Evolutionary conservation across 2,888 invertebrate genomes (phyloP), one percentile per base, ranked within the genome.

Genomic region (Dimorphilus gyrociliatus): DNA sequence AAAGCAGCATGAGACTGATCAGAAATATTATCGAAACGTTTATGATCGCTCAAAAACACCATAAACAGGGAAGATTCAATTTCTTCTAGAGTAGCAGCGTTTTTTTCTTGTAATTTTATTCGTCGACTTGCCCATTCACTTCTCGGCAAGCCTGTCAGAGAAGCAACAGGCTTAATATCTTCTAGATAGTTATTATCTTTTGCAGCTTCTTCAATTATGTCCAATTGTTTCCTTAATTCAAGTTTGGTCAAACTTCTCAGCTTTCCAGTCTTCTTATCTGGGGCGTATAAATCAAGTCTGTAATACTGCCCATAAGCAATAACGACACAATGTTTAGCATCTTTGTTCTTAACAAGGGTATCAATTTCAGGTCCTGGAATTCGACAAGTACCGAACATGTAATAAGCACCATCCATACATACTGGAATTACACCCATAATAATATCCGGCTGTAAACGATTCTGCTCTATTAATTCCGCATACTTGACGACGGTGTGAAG

Each of bases 121-220:
- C n/a, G n/a, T n/a, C n/a, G n/a, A n/a, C n/a, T n/a, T n/a, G n/a
- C n/a, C n/a, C n/a, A n/a, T n/a, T n/a, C n/a, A n/a, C n/a, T n/a
- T n/a, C n/a, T n/a, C n/a, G n/a, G n/a, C n/a, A n/a, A n/a, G n/a
- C n/a, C n/a, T n/a, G 70, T 69, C 16, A 71, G 52, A 2, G 63
- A 47, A 3, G 68, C 64, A 8, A 70, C 38, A 2, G 35, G 32
- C 30, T 40, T 39, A 19, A 32, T 32, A 18, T 47, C 42, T 27
- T 38, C 39, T 10, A 37, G 24, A 14, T 41, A 25, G 19, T 23
- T 19, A 36, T 12, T 25, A 47, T 47, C 44, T 29, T 44, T 42
- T 13, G 46, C 40, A 8, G 40, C 25, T 4, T 40, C 32, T 6
- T 35, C 8, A 8, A 47, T 43, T 19, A 35, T 29, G 25, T 35